Conservation (phyloP, 2,797 vertebrate species). For the Scolopax bukidnonensis region DNA sequence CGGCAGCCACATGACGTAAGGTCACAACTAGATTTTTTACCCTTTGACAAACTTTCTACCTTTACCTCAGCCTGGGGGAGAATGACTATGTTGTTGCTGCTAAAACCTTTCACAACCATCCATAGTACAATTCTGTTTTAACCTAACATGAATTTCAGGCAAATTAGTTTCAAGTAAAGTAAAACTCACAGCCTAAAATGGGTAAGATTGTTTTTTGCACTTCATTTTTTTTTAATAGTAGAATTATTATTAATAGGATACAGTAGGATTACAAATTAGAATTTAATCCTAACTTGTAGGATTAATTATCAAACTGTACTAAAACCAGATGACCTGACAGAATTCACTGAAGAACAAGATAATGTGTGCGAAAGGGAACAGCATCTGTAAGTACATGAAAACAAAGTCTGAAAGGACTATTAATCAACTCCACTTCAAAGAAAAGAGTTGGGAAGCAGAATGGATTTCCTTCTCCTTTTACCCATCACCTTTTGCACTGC, state of each 20-base stretch:
- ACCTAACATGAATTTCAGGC: neutral
- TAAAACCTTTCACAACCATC: neutral
- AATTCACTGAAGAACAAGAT: neutral
- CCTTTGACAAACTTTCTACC: neutral
- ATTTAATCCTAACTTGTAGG: neutral
- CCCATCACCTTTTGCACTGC: neutral
- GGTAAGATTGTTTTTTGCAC: neutral
- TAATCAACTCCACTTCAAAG: neutral
- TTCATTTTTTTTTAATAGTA: neutral
- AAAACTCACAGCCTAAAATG: neutral
- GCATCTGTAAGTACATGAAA: neutral
- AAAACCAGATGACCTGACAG: neutral
- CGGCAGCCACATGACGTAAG: rapidly evolving
- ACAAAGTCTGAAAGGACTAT: neutral
- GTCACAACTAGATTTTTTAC: neutral
- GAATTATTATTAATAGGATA: no score
- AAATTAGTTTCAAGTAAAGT: neutral
- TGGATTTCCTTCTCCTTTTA: neutral
- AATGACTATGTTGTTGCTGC: neutral
- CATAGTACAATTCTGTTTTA: neutral
- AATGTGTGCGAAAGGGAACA: neutral
- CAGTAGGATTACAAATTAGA: no score
- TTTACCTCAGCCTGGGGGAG: neutral
- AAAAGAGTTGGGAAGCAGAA: neutral
- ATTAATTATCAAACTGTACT: neutral